Evolutionary conservation across 1,140 invertebrate genomes (phyloP).

Genomic region (Zaprionus ghesquierei): DNA sequence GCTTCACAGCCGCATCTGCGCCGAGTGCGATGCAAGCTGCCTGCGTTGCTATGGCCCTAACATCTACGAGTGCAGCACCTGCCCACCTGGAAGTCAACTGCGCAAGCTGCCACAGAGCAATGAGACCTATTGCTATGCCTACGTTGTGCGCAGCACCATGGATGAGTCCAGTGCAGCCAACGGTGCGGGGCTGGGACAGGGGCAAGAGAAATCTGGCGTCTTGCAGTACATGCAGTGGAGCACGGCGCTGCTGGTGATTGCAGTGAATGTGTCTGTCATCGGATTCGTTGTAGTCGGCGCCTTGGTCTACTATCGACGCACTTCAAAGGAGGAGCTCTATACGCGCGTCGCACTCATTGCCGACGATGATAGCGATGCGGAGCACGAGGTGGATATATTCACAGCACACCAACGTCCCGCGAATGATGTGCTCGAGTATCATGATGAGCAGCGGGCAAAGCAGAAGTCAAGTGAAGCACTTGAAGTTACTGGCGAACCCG

Average conservation of each 20-base stretch:
- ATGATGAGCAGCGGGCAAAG: conserved; percentile 33
- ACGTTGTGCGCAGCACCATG: conserved; percentile 69
- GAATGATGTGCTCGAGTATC: conserved; percentile 34
- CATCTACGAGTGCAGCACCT: conserved; percentile 65
- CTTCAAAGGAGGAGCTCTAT: conserved; percentile 28
- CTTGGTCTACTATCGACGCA: conserved; percentile 36
- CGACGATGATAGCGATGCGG: conserved; percentile 57
- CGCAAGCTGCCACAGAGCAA: conserved; percentile 50
- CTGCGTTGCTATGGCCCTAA: conserved; percentile 59
- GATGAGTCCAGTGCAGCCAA: conserved; percentile 31
- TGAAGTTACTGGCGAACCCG: not conserved
- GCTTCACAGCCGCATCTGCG: conserved; percentile 46
- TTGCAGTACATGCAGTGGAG: conserved; percentile 36
- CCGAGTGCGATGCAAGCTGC: conserved; percentile 58
- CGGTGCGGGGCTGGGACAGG: not conserved
- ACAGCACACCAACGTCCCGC: conserved; percentile 7
- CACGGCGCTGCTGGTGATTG: conserved; percentile 42
- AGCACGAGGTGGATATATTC: conserved; percentile 51
- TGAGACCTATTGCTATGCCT: conserved; percentile 67
- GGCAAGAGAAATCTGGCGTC: not conserved
- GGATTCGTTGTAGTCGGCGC: conserved; percentile 46
- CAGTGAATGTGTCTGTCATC: conserved; percentile 37
- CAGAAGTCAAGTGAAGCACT: conserved; percentile 1
- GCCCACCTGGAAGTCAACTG: conserved; percentile 64
- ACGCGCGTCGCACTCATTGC: conserved; percentile 57